A percentile compares a stretch with the other conserved stretches of the same genome.
These are phyloP conservation scores for Heliconius ethilla DNA, from an alignment of 2,888 invertebrate species.

Conservation along the genomic window DNA sequence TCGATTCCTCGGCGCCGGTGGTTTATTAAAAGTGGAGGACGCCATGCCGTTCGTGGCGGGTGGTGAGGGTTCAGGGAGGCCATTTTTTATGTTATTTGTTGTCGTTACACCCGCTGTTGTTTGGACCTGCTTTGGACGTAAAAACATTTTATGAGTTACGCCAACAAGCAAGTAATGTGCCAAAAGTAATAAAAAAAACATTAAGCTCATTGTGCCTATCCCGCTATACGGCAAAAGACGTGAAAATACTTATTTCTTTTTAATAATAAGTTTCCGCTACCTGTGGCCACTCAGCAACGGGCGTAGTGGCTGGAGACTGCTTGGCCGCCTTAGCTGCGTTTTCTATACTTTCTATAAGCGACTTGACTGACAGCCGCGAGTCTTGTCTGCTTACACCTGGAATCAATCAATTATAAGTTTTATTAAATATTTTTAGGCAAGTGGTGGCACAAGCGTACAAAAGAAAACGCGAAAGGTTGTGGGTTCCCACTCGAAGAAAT, in stretches of 20 bases:
- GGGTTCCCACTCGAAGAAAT: no score
- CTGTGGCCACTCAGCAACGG: slow-evolving; percentile 74
- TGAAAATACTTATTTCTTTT: no score
- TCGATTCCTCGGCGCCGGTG: slow-evolving; percentile 62
- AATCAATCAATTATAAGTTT: slow-evolving; percentile 20
- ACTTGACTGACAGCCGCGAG: slow-evolving; percentile 93
- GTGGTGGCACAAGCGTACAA: no score
- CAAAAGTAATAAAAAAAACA: no score
- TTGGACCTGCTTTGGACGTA: slow-evolving; percentile 51
- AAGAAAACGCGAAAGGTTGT: no score
- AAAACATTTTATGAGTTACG: background rate
- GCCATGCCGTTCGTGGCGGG: slow-evolving; percentile 57
- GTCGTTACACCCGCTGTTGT: slow-evolving; percentile 55
- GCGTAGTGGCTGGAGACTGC: slow-evolving; percentile 76
- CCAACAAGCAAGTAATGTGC: no score
- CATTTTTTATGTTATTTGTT: slow-evolving; percentile 62
- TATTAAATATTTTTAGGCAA: no score
- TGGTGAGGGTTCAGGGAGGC: slow-evolving; percentile 54
- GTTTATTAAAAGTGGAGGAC: slow-evolving; percentile 58
- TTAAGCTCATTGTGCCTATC: no score
- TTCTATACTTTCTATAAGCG: slow-evolving; percentile 95
- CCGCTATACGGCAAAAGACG: no score
- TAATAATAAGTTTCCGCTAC: slow-evolving; percentile 48
- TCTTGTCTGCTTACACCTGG: slow-evolving; percentile 83
- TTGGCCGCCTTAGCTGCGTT: slow-evolving; percentile 90